These are phyloP conservation scores for Eufriesea mexicana DNA, from an alignment of 1,140 invertebrate genomes.

Conservation along the genomic window DNA sequence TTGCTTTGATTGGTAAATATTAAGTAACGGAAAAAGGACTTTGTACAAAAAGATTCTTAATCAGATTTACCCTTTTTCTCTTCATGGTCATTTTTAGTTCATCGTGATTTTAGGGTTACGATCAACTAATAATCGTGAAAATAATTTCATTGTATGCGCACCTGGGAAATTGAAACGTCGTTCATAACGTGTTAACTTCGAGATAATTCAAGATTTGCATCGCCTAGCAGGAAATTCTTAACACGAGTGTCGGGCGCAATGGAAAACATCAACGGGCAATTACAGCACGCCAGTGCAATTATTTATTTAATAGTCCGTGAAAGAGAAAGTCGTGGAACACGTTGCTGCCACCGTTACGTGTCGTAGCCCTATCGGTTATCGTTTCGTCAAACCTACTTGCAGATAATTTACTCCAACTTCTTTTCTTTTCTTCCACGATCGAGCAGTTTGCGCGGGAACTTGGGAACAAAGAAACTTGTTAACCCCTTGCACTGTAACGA, in stretches of 20 bases:
- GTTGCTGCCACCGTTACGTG: slow-evolving; percentile 21
- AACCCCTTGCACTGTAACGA: background rate
- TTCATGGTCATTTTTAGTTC: no score
- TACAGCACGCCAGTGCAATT: slow-evolving; percentile 21
- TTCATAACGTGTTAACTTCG: background rate
- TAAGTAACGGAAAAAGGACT: no score
- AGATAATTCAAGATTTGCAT: background rate
- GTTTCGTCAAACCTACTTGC: background rate
- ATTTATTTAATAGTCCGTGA: slow-evolving; percentile 35
- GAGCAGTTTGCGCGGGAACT: background rate
- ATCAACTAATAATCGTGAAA: no score
- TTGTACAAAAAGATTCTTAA: no score
- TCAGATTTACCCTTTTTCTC: no score
- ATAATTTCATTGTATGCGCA: background rate
- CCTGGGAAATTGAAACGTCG: background rate
- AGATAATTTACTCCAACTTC: background rate
- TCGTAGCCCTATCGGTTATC: slow-evolving; percentile 2
- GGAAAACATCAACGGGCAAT: slow-evolving; percentile 15
- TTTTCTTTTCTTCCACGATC: background rate
- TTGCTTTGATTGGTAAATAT: no score
- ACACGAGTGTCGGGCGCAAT: background rate
- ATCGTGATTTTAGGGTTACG: no score
- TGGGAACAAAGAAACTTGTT: background rate
- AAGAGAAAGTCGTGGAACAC: slow-evolving; percentile 37
- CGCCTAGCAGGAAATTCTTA: background rate